Conservation (phyloP, 23 tunicate genomes). For the Halocynthia aurantium region DNA sequence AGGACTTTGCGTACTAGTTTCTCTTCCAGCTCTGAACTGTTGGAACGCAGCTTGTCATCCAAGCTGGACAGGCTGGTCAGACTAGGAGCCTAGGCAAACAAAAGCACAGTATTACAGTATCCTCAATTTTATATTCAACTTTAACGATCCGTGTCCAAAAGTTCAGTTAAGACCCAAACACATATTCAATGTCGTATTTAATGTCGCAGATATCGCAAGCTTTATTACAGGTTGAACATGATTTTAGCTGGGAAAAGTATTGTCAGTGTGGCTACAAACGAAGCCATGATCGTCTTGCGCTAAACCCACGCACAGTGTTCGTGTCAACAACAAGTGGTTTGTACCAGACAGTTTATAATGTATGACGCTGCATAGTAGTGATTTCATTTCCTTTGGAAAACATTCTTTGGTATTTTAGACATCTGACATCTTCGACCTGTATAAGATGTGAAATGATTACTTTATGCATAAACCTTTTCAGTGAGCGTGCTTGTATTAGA, state of each 20-base stretch:
- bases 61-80: slow-evolving; percentile 81
- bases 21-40: slow-evolving; percentile 40
- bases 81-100: slow-evolving; percentile 67
- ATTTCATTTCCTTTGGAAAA: too few relatives aligned
- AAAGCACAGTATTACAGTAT: not conserved
- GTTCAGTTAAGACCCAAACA: not conserved
- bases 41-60: slow-evolving; percentile 64
- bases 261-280: too few relatives aligned
- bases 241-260: too few relatives aligned
- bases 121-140: not conserved
- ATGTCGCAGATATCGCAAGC: too few relatives aligned
- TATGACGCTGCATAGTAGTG: too few relatives aligned
- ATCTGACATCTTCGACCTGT: not conserved
- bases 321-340: too few relatives aligned
- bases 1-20: slow-evolving; percentile 52
- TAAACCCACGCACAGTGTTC: too few relatives aligned
- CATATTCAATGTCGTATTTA: too few relatives aligned
- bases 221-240: too few relatives aligned
- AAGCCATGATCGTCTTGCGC: too few relatives aligned
- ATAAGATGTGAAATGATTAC: not conserved
- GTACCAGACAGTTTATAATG: too few relatives aligned
- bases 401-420: not conserved
- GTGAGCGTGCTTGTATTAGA: slow-evolving; percentile 83
- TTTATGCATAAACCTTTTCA: slow-evolving; percentile 43
- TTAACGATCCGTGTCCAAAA: not conserved